phyloP scores from a whole-genome alignment of 2,888 invertebrate genomes.

The Macaria liturata region DNA sequence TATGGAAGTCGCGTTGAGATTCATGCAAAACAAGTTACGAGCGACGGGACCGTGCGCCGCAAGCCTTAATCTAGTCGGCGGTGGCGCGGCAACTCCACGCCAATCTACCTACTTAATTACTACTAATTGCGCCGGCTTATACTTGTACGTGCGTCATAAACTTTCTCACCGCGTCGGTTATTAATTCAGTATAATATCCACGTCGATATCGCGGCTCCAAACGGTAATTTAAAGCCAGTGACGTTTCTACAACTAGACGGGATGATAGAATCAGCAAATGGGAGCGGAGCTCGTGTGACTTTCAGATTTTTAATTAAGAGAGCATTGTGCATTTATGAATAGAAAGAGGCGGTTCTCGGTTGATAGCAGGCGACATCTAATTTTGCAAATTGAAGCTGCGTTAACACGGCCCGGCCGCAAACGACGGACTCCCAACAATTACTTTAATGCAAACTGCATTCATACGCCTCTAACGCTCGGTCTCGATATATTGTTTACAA shows the following conservation, averaged over 20 bases:
- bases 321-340: slow-evolving; percentile 42
- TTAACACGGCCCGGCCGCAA: slow-evolving; percentile 53
- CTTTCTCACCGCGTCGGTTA: slow-evolving; percentile 58
- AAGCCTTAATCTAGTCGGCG: slow-evolving; percentile 72
- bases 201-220: slow-evolving; percentile 36
- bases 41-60: slow-evolving; percentile 64
- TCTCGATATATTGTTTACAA: slow-evolving; percentile 63
- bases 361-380: slow-evolving; percentile 54
- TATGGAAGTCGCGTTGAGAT: slow-evolving; percentile 76
- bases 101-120: slow-evolving; percentile 73
- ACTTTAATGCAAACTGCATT: slow-evolving; percentile 65
- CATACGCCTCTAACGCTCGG: slow-evolving; percentile 50
- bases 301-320: slow-evolving; percentile 42
- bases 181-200: slow-evolving; percentile 57
- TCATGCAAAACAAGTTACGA: slow-evolving; percentile 79
- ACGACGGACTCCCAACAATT: slow-evolving; percentile 53
- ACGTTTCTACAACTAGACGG: background rate
- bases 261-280: slow-evolving; percentile 10
- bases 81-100: slow-evolving; percentile 58
- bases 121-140: slow-evolving; percentile 76
- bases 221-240: slow-evolving; percentile 34
- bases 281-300: slow-evolving; percentile 28
- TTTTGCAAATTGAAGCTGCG: slow-evolving; percentile 64
- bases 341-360: slow-evolving; percentile 46
- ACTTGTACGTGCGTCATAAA: slow-evolving; percentile 70